Evolutionary conservation across 2,888 invertebrate genomes (phyloP), one percentile per base, ranked within the genome.

Genomic region (Acanthococcus lagerstroemiae): DNA sequence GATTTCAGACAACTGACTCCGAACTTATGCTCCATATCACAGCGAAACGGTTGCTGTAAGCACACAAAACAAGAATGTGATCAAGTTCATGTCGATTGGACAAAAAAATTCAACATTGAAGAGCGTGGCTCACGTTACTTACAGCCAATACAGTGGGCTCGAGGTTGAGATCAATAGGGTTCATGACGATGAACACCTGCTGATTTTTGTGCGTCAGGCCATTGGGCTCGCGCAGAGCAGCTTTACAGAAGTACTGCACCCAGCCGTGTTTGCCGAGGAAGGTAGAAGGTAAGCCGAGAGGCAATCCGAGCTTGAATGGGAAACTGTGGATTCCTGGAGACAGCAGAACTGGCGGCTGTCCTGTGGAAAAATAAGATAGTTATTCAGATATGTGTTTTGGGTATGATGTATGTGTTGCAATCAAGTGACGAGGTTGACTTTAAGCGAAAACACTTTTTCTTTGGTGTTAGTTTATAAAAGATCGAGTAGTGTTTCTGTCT

Each of bases 161-260:
- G 76, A 90, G 78, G 78, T 94, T 94, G 72, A 94, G 80, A 76
- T 94, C 93, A 71, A 94, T 92, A 4, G 94, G 94, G 77, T 91
- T 94, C 93, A 94, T 93, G 3, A 94, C 92, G 73, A 94, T 92
- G 77, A 94, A 94, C n/a, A 94, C 94, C 78, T 94, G 94, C 76
- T 94, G 93, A 76, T 94, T 94, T 77, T 94, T 94, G 75, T 94
- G 94, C 4, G 91, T 90, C 44, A 94, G 79, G 0, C 93, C 93
- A 70, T 86, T 87, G 6, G 92, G 90, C 73, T 94, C 94, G 55
- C 91, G 79, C 19, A 93, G 78, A 0, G 92, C 92, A 21, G 92
- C 90, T 76, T 92, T 92, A 74, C 93, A 94, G 75, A 85, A 94
- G 77, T 93, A 94, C 77, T 94, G 94, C 55, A 94, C 92, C 93